phyloP scores from a whole-genome alignment of 2,888 invertebrate genomes.

The Morpho helenor region DNA sequence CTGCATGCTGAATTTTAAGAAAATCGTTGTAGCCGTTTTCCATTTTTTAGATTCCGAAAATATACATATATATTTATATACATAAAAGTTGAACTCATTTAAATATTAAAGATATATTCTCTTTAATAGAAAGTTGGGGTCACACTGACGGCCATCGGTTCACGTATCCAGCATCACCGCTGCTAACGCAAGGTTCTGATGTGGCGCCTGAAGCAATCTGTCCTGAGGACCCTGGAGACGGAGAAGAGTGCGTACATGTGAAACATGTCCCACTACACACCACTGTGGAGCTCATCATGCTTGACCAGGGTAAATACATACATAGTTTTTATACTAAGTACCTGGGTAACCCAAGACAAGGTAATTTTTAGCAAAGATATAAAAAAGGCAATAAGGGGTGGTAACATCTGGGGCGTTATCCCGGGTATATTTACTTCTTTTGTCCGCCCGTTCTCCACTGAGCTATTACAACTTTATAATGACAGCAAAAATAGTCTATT shows the following conservation, averaged over 20 bases:
- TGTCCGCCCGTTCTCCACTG: too few species aligned
- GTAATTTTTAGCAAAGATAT: neutral
- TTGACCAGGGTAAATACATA: slow-evolving; percentile 82
- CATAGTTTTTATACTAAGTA: neutral
- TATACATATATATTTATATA: too few species aligned
- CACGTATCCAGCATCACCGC: slow-evolving; percentile 86
- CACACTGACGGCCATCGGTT: slow-evolving; percentile 86
- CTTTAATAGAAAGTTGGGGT: slow-evolving; percentile 69
- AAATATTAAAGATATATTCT: neutral
- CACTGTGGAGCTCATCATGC: slow-evolving; percentile 85
- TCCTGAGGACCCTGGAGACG: slow-evolving; percentile 47
- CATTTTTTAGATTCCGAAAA: too few species aligned
- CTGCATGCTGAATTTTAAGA: too few species aligned
- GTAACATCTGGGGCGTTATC: too few species aligned
- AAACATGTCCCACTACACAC: slow-evolving; percentile 82
- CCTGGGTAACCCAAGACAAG: neutral
- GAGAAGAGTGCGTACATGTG: slow-evolving; percentile 86
- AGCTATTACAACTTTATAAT: too few species aligned
- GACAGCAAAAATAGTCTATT: too few species aligned
- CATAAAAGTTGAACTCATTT: too few species aligned
- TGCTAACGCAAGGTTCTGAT: slow-evolving; percentile 85
- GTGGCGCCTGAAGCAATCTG: slow-evolving; percentile 77
- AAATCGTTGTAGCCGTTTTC: too few species aligned
- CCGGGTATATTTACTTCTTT: too few species aligned
- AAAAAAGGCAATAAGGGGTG: too few species aligned